Evolutionary conservation across 2,888 invertebrate genomes (phyloP), one percentile per base, ranked within the genome.

Genomic region (Nematopogon swammerdamellus): DNA sequence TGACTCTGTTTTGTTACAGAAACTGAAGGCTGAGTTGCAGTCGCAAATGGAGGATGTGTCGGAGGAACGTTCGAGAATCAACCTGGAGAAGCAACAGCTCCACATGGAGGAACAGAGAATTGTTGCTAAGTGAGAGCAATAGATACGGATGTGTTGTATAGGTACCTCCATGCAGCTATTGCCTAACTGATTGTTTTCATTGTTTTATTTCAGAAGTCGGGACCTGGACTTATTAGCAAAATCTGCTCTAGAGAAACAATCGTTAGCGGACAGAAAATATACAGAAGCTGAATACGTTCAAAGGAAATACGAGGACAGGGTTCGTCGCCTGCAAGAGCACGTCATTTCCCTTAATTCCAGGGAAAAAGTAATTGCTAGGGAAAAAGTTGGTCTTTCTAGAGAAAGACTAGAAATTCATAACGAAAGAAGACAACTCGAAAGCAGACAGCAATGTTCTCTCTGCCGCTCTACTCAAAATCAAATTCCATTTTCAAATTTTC

Each of bases 311-410:
- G 84, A 84, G 58, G 82, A 84, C 46, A 68, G 82, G 55, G 72
- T 84, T 51, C 66, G 79, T 45, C 72, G 82, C 45, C 71, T 85
- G 30, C 85, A 85, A 61, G 80, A 74, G 52, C 84, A 85, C 52
- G 74, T 82, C 2, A 66, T 76, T 2, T 80, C 82, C 1, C 58
- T 85, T 17, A 77, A 82, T 18, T 60, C 65, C 11, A 72, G 85
- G 56, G 85, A 85, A 54, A 84, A 84, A 57, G 82, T 83, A 55
- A 73, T 85, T 36, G 82, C 84, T 0, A 82, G 75, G 61, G 85
- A 85, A 57, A 85, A 85, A 62, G 79, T 85, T 0, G 67, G 73
- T 2, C 58, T 85, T 10, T 84, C 85, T 0, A 80, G 82, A 56
- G 85, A 85, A 60, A 70, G 85, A 55, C 57, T 85, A 49, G 70